Conservation (phyloP, 1,140 invertebrate species). For the Heterodera schachtii region DNA sequence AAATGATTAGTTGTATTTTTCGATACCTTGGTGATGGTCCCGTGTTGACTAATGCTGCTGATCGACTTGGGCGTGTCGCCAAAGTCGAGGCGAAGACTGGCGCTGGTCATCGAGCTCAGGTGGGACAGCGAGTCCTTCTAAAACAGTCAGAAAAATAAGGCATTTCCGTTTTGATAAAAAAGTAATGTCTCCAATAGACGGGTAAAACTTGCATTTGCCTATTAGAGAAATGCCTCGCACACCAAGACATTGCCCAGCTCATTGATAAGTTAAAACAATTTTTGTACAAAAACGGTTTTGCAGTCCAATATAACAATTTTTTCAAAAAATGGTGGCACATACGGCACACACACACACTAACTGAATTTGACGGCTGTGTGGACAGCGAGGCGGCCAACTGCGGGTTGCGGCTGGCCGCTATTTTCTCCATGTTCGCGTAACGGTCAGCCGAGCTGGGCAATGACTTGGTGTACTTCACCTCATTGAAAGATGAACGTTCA, state of each 20-base stretch:
- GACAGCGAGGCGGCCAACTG: not conserved
- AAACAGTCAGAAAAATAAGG: not conserved
- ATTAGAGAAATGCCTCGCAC: too few species aligned
- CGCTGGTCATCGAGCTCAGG: constrained; percentile 6
- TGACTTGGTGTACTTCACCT: constrained; percentile 40
- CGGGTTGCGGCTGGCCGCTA: constrained; percentile 33
- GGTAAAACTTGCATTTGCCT: too few species aligned
- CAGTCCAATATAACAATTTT: too few species aligned
- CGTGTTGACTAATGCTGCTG: not conserved
- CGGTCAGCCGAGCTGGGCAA: constrained; percentile 38
- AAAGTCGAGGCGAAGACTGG: not conserved
- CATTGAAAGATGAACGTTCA: constrained; percentile 39
- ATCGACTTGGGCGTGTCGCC: not conserved
- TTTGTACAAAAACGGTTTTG: too few species aligned
- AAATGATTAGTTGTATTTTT: too few species aligned
- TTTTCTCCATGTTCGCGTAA: constrained; percentile 51
- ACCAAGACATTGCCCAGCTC: constrained; percentile 1
- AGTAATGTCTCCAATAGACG: too few species aligned
- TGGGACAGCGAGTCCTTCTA: not conserved
- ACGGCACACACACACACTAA: not conserved
- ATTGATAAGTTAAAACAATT: not conserved
- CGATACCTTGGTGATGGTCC: not conserved
- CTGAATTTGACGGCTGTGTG: not conserved
- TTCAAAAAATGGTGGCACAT: too few species aligned
- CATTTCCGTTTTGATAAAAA: not conserved